A percentile compares a stretch with the other conserved stretches of the same genome.
Evolutionary conservation across 2,888 invertebrate species (phyloP).

Genomic region (Amphipyra tragopoginis): DNA sequence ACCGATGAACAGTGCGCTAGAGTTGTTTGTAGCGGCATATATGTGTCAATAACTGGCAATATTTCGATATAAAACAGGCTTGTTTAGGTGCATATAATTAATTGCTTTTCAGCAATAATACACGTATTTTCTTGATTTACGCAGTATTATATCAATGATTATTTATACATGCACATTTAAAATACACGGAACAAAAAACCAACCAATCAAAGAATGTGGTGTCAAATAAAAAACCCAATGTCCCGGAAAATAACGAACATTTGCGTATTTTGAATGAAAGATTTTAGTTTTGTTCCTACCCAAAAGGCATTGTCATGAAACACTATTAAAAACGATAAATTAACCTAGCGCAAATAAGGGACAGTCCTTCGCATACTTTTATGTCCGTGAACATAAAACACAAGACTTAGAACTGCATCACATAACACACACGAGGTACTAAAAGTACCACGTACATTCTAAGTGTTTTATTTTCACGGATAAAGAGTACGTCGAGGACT

Average conservation of each 20-base stretch:
- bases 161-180: not conserved
- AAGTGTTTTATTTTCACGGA: no score
- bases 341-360: no score
- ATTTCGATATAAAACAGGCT: constrained; percentile 3
- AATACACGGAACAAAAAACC: no score
- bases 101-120: not conserved
- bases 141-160: not conserved
- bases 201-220: not conserved
- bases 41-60: constrained; percentile 10
- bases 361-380: no score
- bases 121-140: not conserved
- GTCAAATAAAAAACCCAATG: constrained; percentile 17
- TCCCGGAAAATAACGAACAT: constrained; percentile 15
- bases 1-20: not conserved
- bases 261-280: not conserved
- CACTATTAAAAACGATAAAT: not conserved
- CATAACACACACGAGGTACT: no score
- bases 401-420: no score
- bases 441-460: no score
- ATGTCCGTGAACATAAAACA: no score
- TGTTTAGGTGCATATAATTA: not conserved
- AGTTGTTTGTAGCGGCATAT: constrained; percentile 1
- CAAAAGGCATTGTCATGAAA: not conserved
- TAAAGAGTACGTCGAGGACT: no score
- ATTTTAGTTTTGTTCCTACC: not conserved